Evolutionary conservation across 2,797 vertebrate genomes (phyloP), one percentile per base, ranked within the genome.

Genomic region (Pristis pectinata): DNA sequence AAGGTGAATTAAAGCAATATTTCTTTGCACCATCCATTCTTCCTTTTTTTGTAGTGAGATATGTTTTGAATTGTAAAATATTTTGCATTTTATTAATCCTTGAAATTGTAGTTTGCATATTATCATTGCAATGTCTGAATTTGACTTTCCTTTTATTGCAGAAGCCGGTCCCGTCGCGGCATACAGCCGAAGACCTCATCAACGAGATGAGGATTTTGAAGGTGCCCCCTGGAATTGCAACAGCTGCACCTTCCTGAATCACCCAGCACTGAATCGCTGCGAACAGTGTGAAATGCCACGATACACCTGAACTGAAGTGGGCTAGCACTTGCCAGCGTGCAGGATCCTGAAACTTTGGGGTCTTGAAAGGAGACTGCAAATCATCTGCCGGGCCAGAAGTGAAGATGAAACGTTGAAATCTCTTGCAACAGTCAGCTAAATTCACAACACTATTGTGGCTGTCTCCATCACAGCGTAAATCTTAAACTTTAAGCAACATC

Each of bases 261-360:
- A 99, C 95, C 99, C 99, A 76, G 99, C 99, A 95, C 98, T 99
- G 95, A 99, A 99, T 96, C 99, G 99, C 97, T 99, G 99, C 96
- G 99, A 99, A 97, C 98, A 99, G 96, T 99, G 99, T 95, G 99
- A 99, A 97, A 99, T 99, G 99, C 99, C 99, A 0, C 98, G 99
- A 97, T 98, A 98, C 97, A 98, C 98, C 97, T 99, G 98, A 99
- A 96, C 96, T 95, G 87, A 95, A 95, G 95, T 95, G 95, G 95
- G 95, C 95, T 95, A 95, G 95, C 95, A 76, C 72, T 96, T 96
- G 95, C 95, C 95, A 95, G 94, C 95, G 95, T 95, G 95, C 53
- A 94, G 96, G 95, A 95, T 96, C 94, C 96, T 95, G 94, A 91
- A 94, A 95, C 94, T 87, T 96, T 95, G 95, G 96, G 96, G 96